Evolutionary conservation across 2,888 invertebrate genomes (phyloP).

Genomic region (Xestoiulus laeticollis): DNA sequence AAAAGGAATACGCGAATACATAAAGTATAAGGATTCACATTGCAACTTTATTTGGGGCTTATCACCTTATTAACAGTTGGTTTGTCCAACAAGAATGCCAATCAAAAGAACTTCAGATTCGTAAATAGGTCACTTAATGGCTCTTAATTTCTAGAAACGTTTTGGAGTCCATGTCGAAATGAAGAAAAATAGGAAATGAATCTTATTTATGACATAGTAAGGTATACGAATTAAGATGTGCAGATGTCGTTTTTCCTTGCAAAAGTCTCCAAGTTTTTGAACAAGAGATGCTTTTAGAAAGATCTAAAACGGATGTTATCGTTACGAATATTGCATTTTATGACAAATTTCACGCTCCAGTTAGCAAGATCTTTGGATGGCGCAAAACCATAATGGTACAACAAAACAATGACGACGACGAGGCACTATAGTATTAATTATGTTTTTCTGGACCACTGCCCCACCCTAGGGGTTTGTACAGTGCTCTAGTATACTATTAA

Average conservation of each 20-base stretch:
- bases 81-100: background rate
- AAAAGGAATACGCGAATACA: no score
- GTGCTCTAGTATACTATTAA: background rate
- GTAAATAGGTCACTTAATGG: background rate
- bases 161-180: background rate
- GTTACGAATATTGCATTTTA: background rate
- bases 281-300: background rate
- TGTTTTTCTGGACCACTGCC: constrained; percentile 1
- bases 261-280: background rate
- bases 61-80: background rate
- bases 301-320: constrained; percentile 12
- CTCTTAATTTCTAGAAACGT: background rate
- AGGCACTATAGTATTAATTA: constrained; percentile 11
- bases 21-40: background rate
- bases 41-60: background rate
- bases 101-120: background rate
- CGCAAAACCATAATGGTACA: background rate
- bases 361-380: background rate
- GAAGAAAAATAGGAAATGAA: background rate
- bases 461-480: background rate
- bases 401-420: background rate
- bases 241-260: background rate
- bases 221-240: background rate
- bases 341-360: background rate
- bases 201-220: background rate